Percentiles rank a stretch among this genome's conserved stretches.
Conservation (phyloP, 2,797 vertebrate species). For the Chromobotia macracanthus region DNA sequence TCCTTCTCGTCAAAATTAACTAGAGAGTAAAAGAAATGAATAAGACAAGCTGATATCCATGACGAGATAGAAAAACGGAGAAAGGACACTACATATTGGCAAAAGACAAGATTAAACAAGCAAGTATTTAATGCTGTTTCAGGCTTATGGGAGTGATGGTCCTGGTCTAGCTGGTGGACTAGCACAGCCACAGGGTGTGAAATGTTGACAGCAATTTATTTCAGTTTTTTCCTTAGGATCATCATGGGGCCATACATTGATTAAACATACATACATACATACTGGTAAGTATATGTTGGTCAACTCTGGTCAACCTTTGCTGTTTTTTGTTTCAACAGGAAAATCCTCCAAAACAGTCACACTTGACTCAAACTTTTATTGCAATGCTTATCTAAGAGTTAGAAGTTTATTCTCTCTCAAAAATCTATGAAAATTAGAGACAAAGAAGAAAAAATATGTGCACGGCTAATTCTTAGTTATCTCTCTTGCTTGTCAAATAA, state of each 20-base stretch:
- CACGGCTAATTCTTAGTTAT: slow-evolving; percentile 22
- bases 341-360: neutral
- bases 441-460: neutral
- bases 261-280: neutral
- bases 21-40: neutral
- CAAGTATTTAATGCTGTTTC: neutral
- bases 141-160: neutral
- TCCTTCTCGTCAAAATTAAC: neutral
- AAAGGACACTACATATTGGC: neutral
- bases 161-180: neutral
- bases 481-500: slow-evolving; percentile 35
- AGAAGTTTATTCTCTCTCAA: no score
- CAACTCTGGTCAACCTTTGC: no score
- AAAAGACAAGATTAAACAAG: neutral
- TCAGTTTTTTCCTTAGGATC: neutral
- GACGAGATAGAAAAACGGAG: neutral
- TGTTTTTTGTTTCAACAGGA: neutral
- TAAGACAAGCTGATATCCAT: neutral
- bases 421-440: no score
- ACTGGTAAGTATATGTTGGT: no score
- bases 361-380: neutral
- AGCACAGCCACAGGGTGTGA: neutral
- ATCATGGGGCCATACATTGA: neutral
- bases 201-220: neutral
- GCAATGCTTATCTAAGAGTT: slow-evolving; percentile 10